phyloP scores from a whole-genome alignment of 2,797 vertebrate genomes.

The Bryconaethiops microstoma region DNA sequence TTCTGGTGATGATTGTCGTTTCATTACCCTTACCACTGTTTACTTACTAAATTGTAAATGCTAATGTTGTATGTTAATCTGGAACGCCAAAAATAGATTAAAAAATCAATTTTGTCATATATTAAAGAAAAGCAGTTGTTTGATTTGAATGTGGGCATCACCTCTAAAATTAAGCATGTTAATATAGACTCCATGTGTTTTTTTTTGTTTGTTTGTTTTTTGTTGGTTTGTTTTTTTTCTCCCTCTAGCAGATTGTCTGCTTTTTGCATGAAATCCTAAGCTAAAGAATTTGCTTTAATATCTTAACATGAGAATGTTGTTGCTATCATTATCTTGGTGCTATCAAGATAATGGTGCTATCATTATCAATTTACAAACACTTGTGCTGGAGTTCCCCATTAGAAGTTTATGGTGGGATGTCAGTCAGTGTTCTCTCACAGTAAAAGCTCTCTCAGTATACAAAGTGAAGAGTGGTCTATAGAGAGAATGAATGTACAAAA shows the following conservation, averaged over 20 bases:
- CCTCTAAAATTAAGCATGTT: not conserved
- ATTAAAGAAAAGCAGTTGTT: not conserved
- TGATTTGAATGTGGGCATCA: not conserved
- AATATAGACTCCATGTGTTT: not conserved
- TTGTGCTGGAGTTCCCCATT: not conserved
- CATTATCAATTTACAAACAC: constrained; percentile 19
- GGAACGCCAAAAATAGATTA: too few species aligned
- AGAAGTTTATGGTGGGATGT: not conserved
- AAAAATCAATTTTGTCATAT: not conserved
- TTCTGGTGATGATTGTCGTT: not conserved
- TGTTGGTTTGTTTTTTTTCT: too few species aligned
- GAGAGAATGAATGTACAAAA: not conserved
- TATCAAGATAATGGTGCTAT: constrained; percentile 15
- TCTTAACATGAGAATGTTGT: not conserved
- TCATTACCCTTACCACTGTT: not conserved
- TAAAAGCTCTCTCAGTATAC: too few species aligned
- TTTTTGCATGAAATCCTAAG: not conserved
- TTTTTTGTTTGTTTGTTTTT: too few species aligned
- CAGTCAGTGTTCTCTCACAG: not conserved
- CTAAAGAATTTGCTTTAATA: not conserved
- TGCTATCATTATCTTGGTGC: not conserved
- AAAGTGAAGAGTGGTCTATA: not conserved
- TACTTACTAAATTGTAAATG: too few species aligned
- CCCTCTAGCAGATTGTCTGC: not conserved
- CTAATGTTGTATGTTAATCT: too few species aligned